phyloP scores from a whole-genome alignment of 2,797 vertebrate species.

The Syndactyla subalaris region DNA sequence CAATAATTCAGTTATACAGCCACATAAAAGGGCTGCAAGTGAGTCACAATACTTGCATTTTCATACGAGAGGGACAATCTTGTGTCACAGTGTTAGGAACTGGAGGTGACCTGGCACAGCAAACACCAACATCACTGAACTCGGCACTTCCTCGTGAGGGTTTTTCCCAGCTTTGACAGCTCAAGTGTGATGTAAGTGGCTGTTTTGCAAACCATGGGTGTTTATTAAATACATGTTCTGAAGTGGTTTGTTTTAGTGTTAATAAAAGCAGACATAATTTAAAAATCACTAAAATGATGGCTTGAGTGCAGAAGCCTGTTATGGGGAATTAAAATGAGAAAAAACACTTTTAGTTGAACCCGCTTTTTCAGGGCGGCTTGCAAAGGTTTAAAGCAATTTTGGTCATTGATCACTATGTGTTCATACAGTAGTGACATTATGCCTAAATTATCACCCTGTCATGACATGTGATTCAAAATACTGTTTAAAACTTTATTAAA shows the following conservation, averaged over 20 bases:
- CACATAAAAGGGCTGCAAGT: background rate
- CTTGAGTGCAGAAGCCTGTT: background rate
- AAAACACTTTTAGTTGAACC: background rate
- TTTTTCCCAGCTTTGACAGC: background rate
- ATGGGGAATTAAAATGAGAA: background rate
- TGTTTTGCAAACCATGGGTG: background rate
- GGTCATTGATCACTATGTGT: background rate
- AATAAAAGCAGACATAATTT: background rate
- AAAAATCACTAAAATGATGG: background rate
- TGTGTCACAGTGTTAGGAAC: background rate
- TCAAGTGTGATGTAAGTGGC: background rate
- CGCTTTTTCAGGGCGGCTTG: background rate
- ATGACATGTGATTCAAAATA: background rate
- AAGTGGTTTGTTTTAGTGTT: background rate
- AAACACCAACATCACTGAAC: background rate
- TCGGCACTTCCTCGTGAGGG: background rate
- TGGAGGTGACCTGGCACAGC: background rate
- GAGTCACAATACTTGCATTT: background rate
- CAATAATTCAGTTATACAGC: background rate
- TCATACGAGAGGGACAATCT: background rate
- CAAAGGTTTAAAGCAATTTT: background rate
- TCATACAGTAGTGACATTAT: background rate
- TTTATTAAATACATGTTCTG: background rate
- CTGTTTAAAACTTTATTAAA: background rate
- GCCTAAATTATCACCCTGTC: background rate